Evolutionary conservation across 35 echinoderm and acorn worm species (phyloP).

Genomic region (Stichopus chloronotus): DNA sequence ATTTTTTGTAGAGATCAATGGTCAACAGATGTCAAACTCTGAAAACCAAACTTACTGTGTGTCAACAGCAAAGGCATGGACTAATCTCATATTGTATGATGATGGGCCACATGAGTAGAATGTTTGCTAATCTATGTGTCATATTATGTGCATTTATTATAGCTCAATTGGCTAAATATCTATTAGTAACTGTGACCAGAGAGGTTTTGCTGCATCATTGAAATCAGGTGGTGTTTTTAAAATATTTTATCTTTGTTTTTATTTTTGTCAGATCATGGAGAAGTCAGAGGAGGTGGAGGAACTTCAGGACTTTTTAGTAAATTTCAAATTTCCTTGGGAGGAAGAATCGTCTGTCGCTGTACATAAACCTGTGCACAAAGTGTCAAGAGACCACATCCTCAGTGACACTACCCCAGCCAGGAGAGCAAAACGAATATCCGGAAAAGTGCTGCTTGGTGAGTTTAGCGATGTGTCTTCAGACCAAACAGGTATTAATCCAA

Average conservation of each 20-base stretch:
- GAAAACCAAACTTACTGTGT: too few species aligned
- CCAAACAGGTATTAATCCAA: background rate
- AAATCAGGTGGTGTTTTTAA: too few species aligned
- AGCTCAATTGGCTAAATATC: too few species aligned
- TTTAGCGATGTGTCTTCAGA: background rate
- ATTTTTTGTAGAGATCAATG: too few species aligned
- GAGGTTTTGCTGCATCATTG: too few species aligned
- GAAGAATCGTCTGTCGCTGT: background rate
- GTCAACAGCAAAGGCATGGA: too few species aligned
- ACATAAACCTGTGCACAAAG: background rate
- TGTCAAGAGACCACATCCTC: background rate
- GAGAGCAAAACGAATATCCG: background rate
- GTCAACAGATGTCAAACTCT: too few species aligned
- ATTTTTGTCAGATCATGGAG: constrained; percentile 15
- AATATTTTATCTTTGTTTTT: background rate
- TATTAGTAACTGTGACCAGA: too few species aligned
- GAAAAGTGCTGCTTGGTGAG: constrained; percentile 17
- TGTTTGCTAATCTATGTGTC: too few species aligned
- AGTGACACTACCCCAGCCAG: constrained; percentile 45
- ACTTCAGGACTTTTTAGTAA: constrained; percentile 34
- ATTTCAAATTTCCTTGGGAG: constrained; percentile 54
- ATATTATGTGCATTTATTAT: too few species aligned
- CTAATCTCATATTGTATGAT: too few species aligned
- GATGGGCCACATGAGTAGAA: too few species aligned
- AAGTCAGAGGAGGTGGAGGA: constrained; percentile 2